Evolutionary conservation across 1,140 invertebrate species (phyloP).

Genomic region (Euura saliciscinereae): DNA sequence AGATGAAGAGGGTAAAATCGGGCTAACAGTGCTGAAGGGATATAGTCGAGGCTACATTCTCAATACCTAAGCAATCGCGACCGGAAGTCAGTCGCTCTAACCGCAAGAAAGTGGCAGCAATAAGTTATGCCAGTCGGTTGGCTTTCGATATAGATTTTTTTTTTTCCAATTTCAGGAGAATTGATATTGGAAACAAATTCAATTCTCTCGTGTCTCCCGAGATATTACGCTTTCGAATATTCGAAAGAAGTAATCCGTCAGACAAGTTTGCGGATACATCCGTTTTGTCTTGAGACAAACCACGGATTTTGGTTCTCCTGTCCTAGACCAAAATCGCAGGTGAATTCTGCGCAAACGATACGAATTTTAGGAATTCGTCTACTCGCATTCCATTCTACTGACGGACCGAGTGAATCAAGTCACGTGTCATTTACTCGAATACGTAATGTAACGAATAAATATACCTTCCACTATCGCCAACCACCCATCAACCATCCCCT

Average conservation of each 20-base stretch:
- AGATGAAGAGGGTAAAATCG: background rate
- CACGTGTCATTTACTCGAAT: constrained; percentile 58
- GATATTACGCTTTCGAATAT: background rate
- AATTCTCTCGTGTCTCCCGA: background rate
- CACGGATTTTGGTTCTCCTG: background rate
- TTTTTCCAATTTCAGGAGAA: background rate
- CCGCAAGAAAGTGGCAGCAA: too few relatives aligned
- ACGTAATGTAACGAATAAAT: constrained; percentile 57
- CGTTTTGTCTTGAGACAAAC: background rate
- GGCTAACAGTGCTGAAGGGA: too few relatives aligned
- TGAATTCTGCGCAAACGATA: background rate
- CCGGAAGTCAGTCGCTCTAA: too few relatives aligned
- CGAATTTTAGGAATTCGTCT: constrained; percentile 34
- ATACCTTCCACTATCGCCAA: constrained; percentile 44
- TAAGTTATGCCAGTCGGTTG: too few relatives aligned
- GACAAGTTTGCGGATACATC: background rate
- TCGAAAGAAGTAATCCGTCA: background rate
- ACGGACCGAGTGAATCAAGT: constrained; percentile 53
- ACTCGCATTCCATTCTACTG: constrained; percentile 50
- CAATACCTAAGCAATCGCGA: too few relatives aligned
- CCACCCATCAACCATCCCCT: constrained; percentile 17
- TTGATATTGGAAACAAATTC: background rate
- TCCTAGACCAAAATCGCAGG: background rate
- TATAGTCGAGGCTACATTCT: too few relatives aligned
- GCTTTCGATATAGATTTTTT: too few relatives aligned